These are phyloP conservation scores for Heliconius himera DNA, from an alignment of 1,140 invertebrate genomes.

Conservation along the genomic window DNA sequence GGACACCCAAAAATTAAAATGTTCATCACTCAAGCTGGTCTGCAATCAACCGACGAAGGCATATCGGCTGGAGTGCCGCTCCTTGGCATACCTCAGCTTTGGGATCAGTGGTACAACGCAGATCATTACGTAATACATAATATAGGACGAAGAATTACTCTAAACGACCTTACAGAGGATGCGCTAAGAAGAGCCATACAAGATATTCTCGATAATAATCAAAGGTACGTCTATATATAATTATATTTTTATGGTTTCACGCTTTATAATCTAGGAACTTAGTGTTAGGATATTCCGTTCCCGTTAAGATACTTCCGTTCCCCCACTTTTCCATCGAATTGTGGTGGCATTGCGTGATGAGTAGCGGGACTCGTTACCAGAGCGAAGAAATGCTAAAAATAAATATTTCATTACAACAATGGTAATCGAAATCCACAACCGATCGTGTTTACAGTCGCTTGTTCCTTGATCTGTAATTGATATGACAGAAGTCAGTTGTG, in stretches of 20 bases:
- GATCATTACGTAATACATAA: constrained; percentile 28
- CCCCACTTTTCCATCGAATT: no score
- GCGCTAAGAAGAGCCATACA: constrained; percentile 52
- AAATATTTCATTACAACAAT: no score
- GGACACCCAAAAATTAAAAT: neutral
- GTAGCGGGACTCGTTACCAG: no score
- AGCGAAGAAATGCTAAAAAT: no score
- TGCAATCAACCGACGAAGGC: constrained; percentile 1
- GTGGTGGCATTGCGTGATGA: no score
- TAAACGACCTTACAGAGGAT: constrained; percentile 69
- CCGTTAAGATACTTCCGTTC: neutral
- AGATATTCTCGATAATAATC: constrained; percentile 17
- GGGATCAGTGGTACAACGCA: constrained; percentile 37
- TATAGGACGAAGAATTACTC: constrained; percentile 23
- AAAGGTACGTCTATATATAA: constrained; percentile 13
- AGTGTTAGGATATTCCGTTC: no score
- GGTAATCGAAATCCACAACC: no score
- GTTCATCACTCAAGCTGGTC: neutral
- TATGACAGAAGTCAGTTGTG: no score
- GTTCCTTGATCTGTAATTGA: no score
- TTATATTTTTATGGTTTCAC: neutral
- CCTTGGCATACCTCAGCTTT: constrained; percentile 51
- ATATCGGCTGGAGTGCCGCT: neutral
- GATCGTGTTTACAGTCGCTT: no score
- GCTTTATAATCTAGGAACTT: neutral